Evolutionary conservation across 64 coral and sea anemone species (phyloP).

Genomic region (Pocillopora damicornis): DNA sequence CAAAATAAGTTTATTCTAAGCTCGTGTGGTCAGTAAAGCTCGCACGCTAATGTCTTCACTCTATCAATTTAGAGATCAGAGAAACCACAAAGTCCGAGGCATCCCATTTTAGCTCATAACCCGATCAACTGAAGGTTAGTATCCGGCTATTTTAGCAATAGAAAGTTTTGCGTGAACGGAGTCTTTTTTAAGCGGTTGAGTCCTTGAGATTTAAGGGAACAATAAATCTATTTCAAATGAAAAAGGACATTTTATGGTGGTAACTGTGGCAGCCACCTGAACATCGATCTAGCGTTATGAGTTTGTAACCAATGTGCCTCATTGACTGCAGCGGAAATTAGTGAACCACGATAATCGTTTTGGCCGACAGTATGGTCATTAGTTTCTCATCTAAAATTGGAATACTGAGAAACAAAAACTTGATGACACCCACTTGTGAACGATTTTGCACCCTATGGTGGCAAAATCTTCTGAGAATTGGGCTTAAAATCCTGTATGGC

Average conservation of each 20-base stretch:
- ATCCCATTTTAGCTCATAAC: not conserved
- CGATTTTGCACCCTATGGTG: not conserved
- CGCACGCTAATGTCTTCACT: slow-evolving; percentile 6
- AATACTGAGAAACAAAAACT: not conserved
- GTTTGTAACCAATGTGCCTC: not conserved
- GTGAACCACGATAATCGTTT: slow-evolving; percentile 19
- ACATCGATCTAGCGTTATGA: not conserved
- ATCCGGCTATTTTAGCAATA: not conserved
- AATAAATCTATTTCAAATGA: not conserved
- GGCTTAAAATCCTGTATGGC: not conserved
- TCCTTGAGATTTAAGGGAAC: not conserved
- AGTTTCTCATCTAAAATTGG: not conserved
- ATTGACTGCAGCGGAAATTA: slow-evolving; percentile 8
- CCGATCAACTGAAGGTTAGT: not conserved
- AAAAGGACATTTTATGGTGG: not conserved
- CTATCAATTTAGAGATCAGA: slow-evolving; percentile 6
- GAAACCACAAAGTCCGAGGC: not conserved
- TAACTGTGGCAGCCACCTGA: not conserved
- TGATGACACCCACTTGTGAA: slow-evolving; percentile 5
- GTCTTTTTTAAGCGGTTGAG: too few relatives aligned
- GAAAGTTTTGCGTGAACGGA: not conserved
- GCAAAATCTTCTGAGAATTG: not conserved
- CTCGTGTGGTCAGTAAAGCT: not conserved
- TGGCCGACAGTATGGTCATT: slow-evolving; percentile 6
- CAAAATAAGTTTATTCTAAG: not conserved